Conservation (phyloP, 2,113 vertebrate species). For the Anolis carolinensis region DNA sequence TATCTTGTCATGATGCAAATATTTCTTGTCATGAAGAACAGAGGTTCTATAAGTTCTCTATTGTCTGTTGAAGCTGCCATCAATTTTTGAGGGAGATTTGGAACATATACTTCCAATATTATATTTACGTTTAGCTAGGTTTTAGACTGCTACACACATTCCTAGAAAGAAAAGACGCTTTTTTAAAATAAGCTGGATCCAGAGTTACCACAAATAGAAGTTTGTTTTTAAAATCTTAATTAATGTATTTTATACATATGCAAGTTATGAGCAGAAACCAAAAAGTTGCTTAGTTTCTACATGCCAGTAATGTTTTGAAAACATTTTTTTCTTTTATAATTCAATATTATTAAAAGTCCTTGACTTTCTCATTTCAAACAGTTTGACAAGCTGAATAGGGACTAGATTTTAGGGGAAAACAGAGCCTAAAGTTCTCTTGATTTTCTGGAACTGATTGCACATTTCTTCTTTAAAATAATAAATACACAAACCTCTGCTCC, state of each 20-base stretch:
- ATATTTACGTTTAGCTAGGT: background rate
- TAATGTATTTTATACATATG: background rate
- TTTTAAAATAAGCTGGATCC: background rate
- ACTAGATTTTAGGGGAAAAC: background rate
- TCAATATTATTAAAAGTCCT: background rate
- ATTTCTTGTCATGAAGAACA: no score
- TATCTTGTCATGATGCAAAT: no score
- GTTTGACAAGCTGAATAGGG: background rate
- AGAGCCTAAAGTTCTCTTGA: background rate
- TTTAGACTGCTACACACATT: background rate
- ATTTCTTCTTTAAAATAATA: background rate
- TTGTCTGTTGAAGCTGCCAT: background rate
- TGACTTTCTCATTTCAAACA: background rate
- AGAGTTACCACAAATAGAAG: background rate
- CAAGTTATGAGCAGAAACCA: background rate
- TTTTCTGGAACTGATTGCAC: background rate
- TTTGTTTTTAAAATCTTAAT: background rate
- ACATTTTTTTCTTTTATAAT: background rate
- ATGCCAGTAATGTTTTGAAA: background rate
- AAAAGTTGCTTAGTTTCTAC: background rate
- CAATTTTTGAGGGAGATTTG: background rate
- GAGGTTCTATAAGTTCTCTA: background rate
- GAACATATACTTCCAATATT: background rate
- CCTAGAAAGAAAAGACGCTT: background rate
- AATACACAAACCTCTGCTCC: conserved; percentile 78